Evolutionary conservation across 2,113 vertebrate species (phyloP).

Genomic region (Clarias batrachus): DNA sequence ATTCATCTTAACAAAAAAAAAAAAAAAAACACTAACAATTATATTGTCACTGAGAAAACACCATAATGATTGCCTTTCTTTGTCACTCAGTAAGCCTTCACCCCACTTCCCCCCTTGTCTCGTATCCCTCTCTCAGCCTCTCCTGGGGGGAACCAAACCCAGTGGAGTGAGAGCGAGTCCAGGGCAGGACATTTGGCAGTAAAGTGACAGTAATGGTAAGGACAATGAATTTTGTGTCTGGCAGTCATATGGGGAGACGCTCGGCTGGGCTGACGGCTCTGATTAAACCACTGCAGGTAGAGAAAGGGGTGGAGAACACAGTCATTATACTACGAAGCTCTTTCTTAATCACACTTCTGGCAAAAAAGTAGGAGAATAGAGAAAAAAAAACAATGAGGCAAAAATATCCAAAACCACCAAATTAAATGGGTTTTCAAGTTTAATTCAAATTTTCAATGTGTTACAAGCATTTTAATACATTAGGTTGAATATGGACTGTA

Average conservation of each 20-base stretch:
- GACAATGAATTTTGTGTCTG: constrained; percentile 99
- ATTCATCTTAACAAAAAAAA: not conserved
- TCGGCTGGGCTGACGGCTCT: constrained; percentile 94
- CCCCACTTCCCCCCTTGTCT: constrained; percentile 66
- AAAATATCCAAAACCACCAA: constrained; percentile 35
- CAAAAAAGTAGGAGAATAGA: constrained; percentile 50
- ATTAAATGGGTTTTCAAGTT: not conserved
- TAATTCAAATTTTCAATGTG: constrained; percentile 15
- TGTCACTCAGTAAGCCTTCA: not conserved
- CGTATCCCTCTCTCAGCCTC: constrained; percentile 75
- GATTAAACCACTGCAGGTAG: constrained; percentile 99
- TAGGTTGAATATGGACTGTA: not conserved
- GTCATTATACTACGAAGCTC: constrained; percentile 76
- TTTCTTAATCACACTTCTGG: constrained; percentile 71
- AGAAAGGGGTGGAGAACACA: constrained; percentile 71
- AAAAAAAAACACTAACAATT: not conserved
- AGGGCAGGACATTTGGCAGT: constrained; percentile 92
- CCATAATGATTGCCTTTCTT: not conserved
- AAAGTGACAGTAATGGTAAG: constrained; percentile 99
- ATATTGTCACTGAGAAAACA: not conserved
- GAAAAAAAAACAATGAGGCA: constrained; percentile 38
- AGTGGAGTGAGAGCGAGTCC: constrained; percentile 96
- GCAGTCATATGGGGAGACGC: constrained; percentile 91
- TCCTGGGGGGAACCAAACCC: constrained; percentile 92
- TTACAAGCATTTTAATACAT: constrained; percentile 1